Conservation (phyloP, 2,888 invertebrate genomes). For the Acanthosepion esculentum region DNA sequence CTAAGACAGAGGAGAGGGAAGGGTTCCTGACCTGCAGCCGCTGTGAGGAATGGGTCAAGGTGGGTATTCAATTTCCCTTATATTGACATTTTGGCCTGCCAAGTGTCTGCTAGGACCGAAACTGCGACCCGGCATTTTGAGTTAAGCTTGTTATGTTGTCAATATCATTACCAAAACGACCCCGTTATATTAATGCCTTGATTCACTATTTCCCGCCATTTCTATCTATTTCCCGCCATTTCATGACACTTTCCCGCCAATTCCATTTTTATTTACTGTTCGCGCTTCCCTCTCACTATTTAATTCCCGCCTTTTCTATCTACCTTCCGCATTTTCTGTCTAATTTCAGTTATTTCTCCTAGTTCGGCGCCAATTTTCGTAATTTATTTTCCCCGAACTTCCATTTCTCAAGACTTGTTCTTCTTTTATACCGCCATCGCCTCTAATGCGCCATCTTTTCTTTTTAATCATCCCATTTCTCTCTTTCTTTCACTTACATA, state of each 20-base stretch:
- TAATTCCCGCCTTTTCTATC: not conserved
- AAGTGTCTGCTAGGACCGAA: slow-evolving; percentile 33
- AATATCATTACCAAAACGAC: slow-evolving; percentile 13
- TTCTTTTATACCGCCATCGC: not conserved
- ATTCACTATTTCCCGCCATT: slow-evolving; percentile 33
- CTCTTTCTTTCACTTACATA: not conserved
- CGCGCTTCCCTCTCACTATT: not conserved
- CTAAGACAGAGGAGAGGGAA: too few species aligned
- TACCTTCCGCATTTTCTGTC: slow-evolving; percentile 10
- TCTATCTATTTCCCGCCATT: not conserved
- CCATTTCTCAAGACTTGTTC: not conserved
- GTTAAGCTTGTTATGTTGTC: slow-evolving; percentile 10
- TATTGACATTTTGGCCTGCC: slow-evolving; percentile 12
- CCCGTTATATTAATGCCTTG: not conserved
- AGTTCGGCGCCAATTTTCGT: slow-evolving; percentile 12
- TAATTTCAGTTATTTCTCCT: not conserved
- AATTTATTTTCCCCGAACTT: not conserved
- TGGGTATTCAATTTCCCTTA: not conserved
- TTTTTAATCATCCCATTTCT: not conserved
- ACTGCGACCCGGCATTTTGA: slow-evolving; percentile 33
- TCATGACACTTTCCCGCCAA: not conserved
- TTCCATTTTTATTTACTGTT: not conserved
- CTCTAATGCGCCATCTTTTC: not conserved
- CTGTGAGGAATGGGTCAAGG: not conserved
- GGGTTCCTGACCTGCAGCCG: not conserved